Base-by-base conservation (phyloP, 2,888 invertebrate species). In the Orthosia gothica region DNA sequence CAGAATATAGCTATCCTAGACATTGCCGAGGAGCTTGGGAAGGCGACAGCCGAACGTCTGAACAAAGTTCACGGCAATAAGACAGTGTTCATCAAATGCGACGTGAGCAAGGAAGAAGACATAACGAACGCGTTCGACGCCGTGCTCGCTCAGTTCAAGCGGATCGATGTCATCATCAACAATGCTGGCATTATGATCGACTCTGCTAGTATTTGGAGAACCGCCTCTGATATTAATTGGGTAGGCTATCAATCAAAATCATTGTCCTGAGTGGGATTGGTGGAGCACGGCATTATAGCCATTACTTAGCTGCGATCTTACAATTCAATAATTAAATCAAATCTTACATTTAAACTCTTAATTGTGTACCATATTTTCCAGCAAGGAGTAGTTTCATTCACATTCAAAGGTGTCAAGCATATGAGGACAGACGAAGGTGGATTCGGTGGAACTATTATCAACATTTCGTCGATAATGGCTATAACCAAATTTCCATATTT, bases 381-480 rank as follows among this genome's bases (percentile, higher is more conserved):
- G 97, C 87, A 94, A 88, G 97, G 96, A 32, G 81, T 96, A 20
- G 95, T 96, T 12, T 95, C 96, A 20, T 93, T 96, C 20, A 95
- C 92, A 2, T 67, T 92, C 40, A 92, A 92, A 82, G 91, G 90
- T 0, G 70, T 92, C 4, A 86, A 90, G 26, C 76, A 91, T 65
- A 94, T 93, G 93, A 87, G 90, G 7, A 89, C 88, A 79, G 89
- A 90, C 23, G 85, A 90, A 72, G 91, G 90, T 3, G 92, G 93
- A 0, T 82, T 78, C 49, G 93, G 93, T 4, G 93, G 93, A 0
- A 90, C 91, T 0, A 88, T 93, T 54, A 79, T 93, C n/a, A 94
- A 93, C 67, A 85, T 93, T 16, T 82, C 92, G 0, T 93, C 93
- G 0, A 82, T 83, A 5, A 88, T 86, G 0, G 92, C 88, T 0